Evolutionary conservation across 2,888 invertebrate species (phyloP).

Genomic region (Aricia artaxerxes): DNA sequence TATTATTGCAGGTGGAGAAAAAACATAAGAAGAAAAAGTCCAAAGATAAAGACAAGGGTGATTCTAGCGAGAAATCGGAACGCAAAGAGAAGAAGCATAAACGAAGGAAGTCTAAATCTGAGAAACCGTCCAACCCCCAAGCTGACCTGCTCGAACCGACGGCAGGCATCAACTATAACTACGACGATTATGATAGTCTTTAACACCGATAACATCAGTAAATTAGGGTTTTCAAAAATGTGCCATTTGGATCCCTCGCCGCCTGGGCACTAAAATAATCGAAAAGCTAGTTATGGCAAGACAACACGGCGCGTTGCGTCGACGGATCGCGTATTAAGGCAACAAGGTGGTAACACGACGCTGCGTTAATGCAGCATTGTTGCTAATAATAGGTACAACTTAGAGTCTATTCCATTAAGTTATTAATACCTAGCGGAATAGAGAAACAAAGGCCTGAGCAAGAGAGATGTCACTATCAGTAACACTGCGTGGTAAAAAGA

Average conservation of each 20-base stretch:
- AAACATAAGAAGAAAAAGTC: conserved; percentile 80
- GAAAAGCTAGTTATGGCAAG: neutral
- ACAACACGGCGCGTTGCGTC: too few species aligned
- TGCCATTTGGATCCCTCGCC: neutral
- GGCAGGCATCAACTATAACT: conserved; percentile 51
- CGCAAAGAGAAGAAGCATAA: conserved; percentile 80
- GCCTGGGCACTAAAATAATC: neutral
- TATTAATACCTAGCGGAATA: too few species aligned
- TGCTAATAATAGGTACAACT: too few species aligned
- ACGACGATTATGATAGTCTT: conserved; percentile 71
- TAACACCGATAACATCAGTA: conserved; percentile 44
- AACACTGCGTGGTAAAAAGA: too few species aligned
- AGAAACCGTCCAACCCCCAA: conserved; percentile 68
- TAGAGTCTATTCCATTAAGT: too few species aligned
- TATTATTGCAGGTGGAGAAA: conserved; percentile 52
- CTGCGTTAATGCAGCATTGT: too few species aligned
- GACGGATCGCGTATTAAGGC: neutral
- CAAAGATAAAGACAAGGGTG: conserved; percentile 75
- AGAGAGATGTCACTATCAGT: too few species aligned
- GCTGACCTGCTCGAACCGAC: conserved; percentile 68
- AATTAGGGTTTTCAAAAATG: neutral
- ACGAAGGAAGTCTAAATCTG: conserved; percentile 74
- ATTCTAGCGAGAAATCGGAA: conserved; percentile 73
- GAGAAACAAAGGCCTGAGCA: too few species aligned
- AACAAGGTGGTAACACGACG: too few species aligned